phyloP scores from a whole-genome alignment of 2,888 invertebrate species.

The Papilio demoleus region DNA sequence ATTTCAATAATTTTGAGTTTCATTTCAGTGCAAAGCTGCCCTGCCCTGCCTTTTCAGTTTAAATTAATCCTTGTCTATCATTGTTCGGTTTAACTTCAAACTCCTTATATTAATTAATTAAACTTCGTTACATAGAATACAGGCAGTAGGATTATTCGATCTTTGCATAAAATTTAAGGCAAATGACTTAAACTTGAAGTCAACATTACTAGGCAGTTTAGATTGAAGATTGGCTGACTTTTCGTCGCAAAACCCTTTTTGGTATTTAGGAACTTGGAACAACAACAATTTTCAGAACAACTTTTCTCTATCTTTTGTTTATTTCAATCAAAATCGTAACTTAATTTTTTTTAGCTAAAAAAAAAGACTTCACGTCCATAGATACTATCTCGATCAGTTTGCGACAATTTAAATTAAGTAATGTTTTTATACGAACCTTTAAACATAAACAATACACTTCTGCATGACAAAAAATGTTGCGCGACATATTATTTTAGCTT shows the following conservation, averaged over 20 bases:
- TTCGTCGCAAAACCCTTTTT: slow-evolving; percentile 7
- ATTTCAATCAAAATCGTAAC: neutral
- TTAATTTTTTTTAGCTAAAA: neutral
- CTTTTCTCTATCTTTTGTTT: slow-evolving; percentile 13
- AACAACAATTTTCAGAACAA: slow-evolving; percentile 6
- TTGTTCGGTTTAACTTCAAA: neutral
- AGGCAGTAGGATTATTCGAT: neutral
- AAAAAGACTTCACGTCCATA: too few relatives aligned
- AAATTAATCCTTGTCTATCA: neutral
- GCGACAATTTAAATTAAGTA: too few relatives aligned
- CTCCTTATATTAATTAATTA: neutral
- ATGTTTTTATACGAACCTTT: too few relatives aligned
- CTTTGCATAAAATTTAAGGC: neutral
- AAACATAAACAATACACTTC: too few relatives aligned
- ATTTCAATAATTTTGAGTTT: too few relatives aligned
- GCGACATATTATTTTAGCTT: too few relatives aligned
- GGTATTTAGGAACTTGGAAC: slow-evolving; percentile 9
- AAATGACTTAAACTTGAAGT: neutral
- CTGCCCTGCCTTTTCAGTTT: neutral
- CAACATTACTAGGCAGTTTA: neutral
- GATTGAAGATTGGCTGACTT: slow-evolving; percentile 6
- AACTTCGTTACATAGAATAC: neutral
- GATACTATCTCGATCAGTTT: too few relatives aligned
- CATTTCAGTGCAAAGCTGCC: too few relatives aligned
- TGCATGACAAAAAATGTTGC: too few relatives aligned